Conservation (phyloP, 2,113 vertebrate species). For the Cacatua alba region DNA sequence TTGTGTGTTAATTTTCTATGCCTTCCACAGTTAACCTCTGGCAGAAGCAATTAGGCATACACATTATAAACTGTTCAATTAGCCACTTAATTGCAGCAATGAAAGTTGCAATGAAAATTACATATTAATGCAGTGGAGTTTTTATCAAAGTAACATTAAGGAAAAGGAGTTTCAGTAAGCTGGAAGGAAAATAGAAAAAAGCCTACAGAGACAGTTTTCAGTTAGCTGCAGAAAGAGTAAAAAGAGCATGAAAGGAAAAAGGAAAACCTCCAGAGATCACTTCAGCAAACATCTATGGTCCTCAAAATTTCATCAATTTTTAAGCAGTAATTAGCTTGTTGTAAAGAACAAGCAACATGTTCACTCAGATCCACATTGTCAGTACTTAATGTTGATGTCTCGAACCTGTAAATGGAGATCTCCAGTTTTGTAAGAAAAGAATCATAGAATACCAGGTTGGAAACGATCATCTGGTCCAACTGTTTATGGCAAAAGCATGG, state of each 20-base stretch:
- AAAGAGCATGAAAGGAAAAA: background rate
- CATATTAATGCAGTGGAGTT: background rate
- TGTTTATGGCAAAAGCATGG: background rate
- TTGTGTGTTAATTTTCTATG: background rate
- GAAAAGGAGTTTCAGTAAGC: background rate
- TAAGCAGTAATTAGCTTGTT: background rate
- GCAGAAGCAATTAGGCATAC: conserved; percentile 38
- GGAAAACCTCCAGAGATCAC: background rate
- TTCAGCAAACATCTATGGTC: background rate
- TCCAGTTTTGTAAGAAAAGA: background rate
- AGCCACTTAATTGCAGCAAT: conserved; percentile 53
- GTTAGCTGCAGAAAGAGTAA: background rate
- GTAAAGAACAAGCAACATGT: background rate
- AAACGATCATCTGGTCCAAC: background rate
- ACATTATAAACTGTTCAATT: conserved; percentile 56
- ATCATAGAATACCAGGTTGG: background rate
- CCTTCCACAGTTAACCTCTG: conserved; percentile 36
- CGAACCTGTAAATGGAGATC: background rate
- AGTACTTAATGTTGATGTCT: no score
- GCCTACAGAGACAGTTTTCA: background rate
- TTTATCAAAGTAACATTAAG: conserved; percentile 10
- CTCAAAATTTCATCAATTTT: background rate
- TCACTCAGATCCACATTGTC: background rate
- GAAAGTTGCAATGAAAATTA: conserved; percentile 55
- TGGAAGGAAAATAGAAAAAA: background rate